Conservation (phyloP, 2,113 vertebrate species). For the Hippocampus guttulatus region DNA sequence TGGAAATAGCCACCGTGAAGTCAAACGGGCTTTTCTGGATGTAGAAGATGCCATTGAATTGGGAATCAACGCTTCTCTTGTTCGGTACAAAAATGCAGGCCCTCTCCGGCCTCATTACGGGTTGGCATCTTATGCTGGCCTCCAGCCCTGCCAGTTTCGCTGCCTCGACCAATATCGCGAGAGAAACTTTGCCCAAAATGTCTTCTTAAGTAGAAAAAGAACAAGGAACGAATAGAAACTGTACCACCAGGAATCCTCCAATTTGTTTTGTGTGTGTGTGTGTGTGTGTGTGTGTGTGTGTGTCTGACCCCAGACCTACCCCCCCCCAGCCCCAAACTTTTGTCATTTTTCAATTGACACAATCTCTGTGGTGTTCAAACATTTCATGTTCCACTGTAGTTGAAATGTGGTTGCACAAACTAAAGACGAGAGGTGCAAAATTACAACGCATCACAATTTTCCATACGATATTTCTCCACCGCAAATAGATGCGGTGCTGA, state of each 20-base stretch:
- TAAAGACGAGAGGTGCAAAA: not conserved
- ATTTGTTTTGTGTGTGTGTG: no score
- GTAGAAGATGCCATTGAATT: constrained; percentile 5
- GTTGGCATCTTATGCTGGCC: constrained; percentile 4
- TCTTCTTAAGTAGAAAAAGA: no score
- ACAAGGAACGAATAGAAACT: no score
- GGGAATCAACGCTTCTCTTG: not conserved
- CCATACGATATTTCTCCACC: not conserved
- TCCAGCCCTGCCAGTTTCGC: not conserved
- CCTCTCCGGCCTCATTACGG: constrained; percentile 20
- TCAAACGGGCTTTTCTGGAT: constrained; percentile 29
- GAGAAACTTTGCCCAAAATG: no score
- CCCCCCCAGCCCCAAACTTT: not conserved
- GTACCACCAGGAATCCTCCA: no score
- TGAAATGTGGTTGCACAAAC: not conserved
- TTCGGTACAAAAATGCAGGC: constrained; percentile 4
- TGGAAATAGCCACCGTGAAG: constrained; percentile 21
- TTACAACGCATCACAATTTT: not conserved
- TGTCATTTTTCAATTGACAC: not conserved
- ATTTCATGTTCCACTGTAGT: not conserved
- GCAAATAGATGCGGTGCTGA: not conserved
- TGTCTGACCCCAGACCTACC: no score
- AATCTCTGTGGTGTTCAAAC: not conserved
- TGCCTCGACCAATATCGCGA: not conserved
- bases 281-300: no score